Conservation (phyloP, 35 echinoderm and acorn worm genomes). For the Apostichopus californicus region DNA sequence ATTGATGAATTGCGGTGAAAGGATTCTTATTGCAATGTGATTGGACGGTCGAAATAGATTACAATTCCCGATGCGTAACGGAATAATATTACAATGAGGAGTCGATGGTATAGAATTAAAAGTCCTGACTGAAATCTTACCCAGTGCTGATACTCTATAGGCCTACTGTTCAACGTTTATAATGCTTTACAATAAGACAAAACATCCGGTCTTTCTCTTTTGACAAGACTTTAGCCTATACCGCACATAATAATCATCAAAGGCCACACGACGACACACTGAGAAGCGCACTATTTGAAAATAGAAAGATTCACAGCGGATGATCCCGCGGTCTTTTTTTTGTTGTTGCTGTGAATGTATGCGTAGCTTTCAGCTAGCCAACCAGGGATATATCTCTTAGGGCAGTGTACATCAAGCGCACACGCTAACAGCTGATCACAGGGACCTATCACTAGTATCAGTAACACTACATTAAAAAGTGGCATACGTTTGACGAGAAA, state of each 20-base stretch:
- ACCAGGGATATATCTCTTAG: neutral
- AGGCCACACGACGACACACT: neutral
- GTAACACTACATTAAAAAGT: neutral
- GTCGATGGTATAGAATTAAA: neutral
- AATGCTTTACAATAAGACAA: conserved; percentile 4
- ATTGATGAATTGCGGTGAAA: conserved; percentile 35
- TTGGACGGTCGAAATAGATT: conserved; percentile 14
- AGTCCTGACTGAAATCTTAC: neutral
- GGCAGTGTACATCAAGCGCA: neutral
- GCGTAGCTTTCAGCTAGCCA: neutral
- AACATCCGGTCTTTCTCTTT: conserved; percentile 6
- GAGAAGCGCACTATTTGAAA: conserved; percentile 13
- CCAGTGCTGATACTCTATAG: neutral
- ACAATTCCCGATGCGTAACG: conserved; percentile 38
- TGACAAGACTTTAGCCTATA: neutral
- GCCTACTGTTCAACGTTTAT: conserved; percentile 2
- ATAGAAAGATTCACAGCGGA: neutral
- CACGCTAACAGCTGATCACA: neutral
- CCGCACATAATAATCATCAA: neutral
- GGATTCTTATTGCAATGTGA: conserved; percentile 43
- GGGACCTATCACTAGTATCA: neutral
- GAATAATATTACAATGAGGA: conserved; percentile 18
- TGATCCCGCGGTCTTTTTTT: too few relatives aligned
- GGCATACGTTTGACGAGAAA: neutral
- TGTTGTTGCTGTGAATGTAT: neutral